Evolutionary conservation across 1,140 invertebrate genomes (phyloP).

Genomic region (Pseudoatta argentina): DNA sequence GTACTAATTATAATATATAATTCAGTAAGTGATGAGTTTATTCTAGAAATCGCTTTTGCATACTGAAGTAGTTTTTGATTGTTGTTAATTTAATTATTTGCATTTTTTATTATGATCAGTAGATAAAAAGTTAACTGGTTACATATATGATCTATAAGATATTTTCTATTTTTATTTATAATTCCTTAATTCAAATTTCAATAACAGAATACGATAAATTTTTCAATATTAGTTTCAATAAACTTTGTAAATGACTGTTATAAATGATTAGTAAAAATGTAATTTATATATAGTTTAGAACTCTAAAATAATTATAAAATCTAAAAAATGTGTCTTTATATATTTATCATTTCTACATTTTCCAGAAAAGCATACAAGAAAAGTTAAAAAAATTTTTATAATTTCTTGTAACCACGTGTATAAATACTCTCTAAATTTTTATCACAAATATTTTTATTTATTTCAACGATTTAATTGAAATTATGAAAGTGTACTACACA

Average conservation of each 20-base stretch:
- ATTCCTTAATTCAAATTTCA: not conserved
- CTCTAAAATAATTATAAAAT: not conserved
- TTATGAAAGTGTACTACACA: not conserved
- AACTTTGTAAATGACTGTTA: not conserved
- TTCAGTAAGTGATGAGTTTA: not conserved
- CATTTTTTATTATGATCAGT: slow-evolving; percentile 3
- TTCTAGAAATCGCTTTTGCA: not conserved
- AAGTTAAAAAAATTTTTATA: too few species aligned
- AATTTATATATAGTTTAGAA: not conserved
- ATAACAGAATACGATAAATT: not conserved
- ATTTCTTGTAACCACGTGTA: too few species aligned
- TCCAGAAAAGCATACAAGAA: too few species aligned
- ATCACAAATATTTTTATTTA: not conserved
- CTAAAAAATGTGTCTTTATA: not conserved
- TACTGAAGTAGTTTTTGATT: not conserved
- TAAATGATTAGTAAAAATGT: not conserved
- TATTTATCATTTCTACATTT: too few species aligned
- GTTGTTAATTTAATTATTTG: not conserved
- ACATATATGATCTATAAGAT: too few species aligned
- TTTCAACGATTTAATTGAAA: not conserved
- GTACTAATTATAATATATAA: slow-evolving; percentile 1
- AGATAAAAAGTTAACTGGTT: not conserved
- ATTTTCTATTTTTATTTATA: not conserved
- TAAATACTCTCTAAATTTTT: too few species aligned
- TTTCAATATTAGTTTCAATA: not conserved